Percentiles rank a stretch among this genome's conserved stretches.
phyloP scores from a whole-genome alignment of 2,113 vertebrate genomes.

The Nansenia antarctica region DNA sequence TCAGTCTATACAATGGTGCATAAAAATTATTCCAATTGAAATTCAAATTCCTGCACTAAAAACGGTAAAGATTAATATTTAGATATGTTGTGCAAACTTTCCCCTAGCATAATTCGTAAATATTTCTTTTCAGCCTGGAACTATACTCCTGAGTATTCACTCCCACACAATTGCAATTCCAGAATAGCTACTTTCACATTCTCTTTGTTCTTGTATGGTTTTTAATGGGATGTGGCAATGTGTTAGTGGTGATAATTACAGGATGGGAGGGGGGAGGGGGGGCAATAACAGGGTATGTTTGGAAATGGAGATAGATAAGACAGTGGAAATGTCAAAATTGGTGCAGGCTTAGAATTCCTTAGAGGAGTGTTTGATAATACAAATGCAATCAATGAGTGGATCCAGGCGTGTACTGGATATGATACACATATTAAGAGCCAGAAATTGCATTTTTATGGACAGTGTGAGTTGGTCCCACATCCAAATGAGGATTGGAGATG shows the following conservation, averaged over 20 bases:
- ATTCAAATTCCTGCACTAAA: background rate
- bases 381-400: constrained; percentile 1
- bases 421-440: constrained; percentile 8
- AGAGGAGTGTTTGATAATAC: background rate
- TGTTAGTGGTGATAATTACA: background rate
- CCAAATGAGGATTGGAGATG: background rate
- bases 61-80: background rate
- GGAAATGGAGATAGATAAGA: background rate
- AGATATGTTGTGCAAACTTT: background rate
- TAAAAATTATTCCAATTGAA: background rate
- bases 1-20: background rate
- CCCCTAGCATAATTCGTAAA: background rate
- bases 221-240: constrained; percentile 2
- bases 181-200: background rate
- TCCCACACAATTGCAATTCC: background rate
- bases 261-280: background rate
- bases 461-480: background rate
- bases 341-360: background rate
- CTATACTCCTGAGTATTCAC: background rate
- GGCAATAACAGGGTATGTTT: constrained; percentile 1
- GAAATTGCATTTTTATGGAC: constrained; percentile 13
- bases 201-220: constrained; percentile 1
- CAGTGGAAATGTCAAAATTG: background rate
- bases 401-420: background rate
- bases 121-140: background rate